Conservation (phyloP, 2,797 vertebrate genomes). For the Anas georgica region DNA sequence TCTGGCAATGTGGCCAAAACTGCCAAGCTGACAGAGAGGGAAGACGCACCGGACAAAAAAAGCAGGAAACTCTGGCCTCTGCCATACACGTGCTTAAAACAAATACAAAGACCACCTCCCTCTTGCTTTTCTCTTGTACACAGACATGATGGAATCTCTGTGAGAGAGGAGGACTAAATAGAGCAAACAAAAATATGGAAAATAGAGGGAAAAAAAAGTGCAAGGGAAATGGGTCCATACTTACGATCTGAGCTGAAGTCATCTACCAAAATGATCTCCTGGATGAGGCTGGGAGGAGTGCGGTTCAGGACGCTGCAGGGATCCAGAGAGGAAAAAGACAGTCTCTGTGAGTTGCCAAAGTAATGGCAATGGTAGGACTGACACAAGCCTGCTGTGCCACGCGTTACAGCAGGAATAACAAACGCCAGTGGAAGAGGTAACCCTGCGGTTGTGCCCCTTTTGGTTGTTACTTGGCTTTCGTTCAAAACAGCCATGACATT, state of each 20-base stretch:
- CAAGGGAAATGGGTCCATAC: conserved; percentile 65
- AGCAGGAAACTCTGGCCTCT: neutral
- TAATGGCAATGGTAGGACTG: neutral
- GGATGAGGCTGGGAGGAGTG: conserved; percentile 89
- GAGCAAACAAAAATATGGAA: neutral
- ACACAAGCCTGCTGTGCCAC: neutral
- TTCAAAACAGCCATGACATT: neutral
- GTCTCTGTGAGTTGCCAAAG: neutral
- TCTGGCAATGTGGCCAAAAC: neutral
- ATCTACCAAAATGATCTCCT: conserved; percentile 96
- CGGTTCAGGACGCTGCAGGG: conserved; percentile 88
- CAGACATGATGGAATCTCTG: neutral
- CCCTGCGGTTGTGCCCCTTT: neutral
- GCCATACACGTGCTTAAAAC: neutral
- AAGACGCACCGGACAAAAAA: neutral
- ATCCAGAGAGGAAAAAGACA: neutral
- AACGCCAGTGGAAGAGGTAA: neutral
- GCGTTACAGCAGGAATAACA: neutral
- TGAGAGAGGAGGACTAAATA: neutral
- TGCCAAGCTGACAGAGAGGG: neutral
- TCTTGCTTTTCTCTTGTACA: neutral
- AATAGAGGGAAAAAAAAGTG: neutral
- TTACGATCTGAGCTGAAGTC: conserved; percentile 97
- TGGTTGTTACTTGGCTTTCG: neutral
- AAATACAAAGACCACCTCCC: neutral